Evolutionary conservation across 2,797 vertebrate genomes (phyloP).

Genomic region (Ctenochaetus hawaiiensis): DNA sequence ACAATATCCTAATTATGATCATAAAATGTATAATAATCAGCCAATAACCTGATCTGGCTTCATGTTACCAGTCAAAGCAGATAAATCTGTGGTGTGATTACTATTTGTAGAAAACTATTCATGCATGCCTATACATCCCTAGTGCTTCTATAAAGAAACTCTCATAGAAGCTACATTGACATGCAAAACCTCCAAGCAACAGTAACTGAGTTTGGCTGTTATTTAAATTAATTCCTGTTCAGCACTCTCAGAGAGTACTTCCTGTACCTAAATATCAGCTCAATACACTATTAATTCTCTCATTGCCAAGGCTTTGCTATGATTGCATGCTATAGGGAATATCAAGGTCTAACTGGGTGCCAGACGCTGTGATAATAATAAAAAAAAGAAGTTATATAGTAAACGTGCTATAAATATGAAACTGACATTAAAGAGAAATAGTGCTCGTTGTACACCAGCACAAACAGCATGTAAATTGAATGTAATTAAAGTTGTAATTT

Average conservation of each 20-base stretch:
- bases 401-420: constrained; percentile 27
- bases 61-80: constrained; percentile 21
- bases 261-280: background rate
- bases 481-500: background rate
- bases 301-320: constrained; percentile 20
- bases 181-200: constrained; percentile 1
- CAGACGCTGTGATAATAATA: constrained; percentile 28
- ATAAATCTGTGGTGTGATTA: background rate
- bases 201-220: background rate
- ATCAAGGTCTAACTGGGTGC: constrained; percentile 37
- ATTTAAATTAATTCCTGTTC: constrained; percentile 4
- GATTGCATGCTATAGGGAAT: constrained; percentile 30
- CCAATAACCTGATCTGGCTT: constrained; percentile 14
- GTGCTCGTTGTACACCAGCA: background rate
- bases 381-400: constrained; percentile 13
- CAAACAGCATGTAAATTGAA: background rate
- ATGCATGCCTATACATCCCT: background rate
- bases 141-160: background rate
- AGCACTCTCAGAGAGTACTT: background rate
- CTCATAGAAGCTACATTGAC: background rate
- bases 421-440: background rate
- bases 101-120: constrained; percentile 4
- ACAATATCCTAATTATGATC: constrained; percentile 5
- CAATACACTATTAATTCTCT: constrained; percentile 23
- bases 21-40: constrained; percentile 33